Base-by-base conservation (phyloP, 2,113 vertebrate species). In the Cervus canadensis region DNA sequence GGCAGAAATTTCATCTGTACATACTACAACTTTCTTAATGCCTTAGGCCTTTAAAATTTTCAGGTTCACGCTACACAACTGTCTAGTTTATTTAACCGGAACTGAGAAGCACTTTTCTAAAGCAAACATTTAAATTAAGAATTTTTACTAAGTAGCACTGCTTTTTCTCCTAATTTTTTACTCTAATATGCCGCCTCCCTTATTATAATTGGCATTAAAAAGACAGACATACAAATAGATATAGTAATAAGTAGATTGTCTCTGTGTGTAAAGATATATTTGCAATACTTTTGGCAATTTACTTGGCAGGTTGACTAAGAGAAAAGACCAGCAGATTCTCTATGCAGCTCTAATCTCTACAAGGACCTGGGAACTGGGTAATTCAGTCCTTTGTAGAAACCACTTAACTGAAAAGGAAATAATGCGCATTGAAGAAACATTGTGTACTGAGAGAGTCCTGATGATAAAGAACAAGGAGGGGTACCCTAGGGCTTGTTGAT, bases 71-170 rank as follows among this genome's bases (percentile, higher is more conserved):
- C 62, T 5, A 88, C 48, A 48, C 3, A 95, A 33, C 21, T 54
- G 25, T 89, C 23, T 52, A 23, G 87, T 28, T 96, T 76, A 67
- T 81, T 89, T 93, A 93, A 85, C 21, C 36, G 5, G 21, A 86
- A 67, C 52, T 33, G 45, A 90, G 14, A 94, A 74, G 23, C 11
- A 62, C 40, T 81, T 95, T 33, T 82, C 48, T n/a, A 92, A 86
- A 91, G 52, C 25, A 88, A 71, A 86, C 19, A 89, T 96, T 97
- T 96, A 88, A 96, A 45, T 95, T 91, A 92, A 96, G 83, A 56
- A 89, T 74, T 95, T 92, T 89, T 92, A 59, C 14, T 84, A 76
- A 45, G 7, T n/a, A 79, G 57, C 40, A 52, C 60, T 57, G 25
- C 26, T 43, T 81, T 95, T 95, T 91, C 91, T 33, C 11, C 8